Evolutionary conservation across 2,888 invertebrate genomes (phyloP).

Genomic region (Microdon myrmicae): DNA sequence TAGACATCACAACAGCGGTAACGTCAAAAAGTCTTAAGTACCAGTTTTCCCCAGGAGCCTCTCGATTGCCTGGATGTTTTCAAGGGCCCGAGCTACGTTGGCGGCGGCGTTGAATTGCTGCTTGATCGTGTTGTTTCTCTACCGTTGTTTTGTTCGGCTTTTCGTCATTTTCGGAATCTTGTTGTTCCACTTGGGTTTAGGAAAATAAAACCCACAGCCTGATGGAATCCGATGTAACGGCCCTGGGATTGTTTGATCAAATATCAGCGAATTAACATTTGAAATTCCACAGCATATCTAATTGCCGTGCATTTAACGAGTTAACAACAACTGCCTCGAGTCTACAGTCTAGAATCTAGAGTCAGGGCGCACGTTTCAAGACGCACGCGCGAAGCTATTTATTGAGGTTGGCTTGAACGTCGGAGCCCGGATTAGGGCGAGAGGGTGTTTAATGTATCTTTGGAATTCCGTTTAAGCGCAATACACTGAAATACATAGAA

Average conservation of each 20-base stretch:
- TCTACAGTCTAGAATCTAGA: conserved; percentile 25
- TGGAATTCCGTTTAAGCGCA: conserved; percentile 35
- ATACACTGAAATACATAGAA: conserved; percentile 22
- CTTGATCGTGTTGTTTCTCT: conserved; percentile 31
- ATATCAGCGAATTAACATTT: conserved; percentile 50
- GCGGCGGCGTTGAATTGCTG: conserved; percentile 20
- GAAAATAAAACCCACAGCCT: too few relatives aligned
- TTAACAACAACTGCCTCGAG: conserved; percentile 39
- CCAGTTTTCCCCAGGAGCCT: conserved; percentile 17
- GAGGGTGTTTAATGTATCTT: conserved; percentile 32
- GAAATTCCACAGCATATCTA: conserved; percentile 48
- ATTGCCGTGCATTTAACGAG: conserved; percentile 50
- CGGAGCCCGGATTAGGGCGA: conserved; percentile 30
- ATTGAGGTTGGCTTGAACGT: background rate
- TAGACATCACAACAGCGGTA: conserved; percentile 18
- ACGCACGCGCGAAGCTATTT: conserved; percentile 13
- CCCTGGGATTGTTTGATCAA: conserved; percentile 36
- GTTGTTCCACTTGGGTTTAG: too few relatives aligned
- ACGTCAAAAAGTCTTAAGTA: conserved; percentile 21
- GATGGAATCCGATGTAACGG: conserved; percentile 48
- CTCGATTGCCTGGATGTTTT: conserved; percentile 30
- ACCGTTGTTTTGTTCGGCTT: too few relatives aligned
- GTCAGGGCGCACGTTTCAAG: background rate
- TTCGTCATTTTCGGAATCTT: too few relatives aligned
- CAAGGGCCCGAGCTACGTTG: conserved; percentile 24